phyloP scores from a whole-genome alignment of 1,140 invertebrate genomes.

The Propsilocerus akamusi region DNA sequence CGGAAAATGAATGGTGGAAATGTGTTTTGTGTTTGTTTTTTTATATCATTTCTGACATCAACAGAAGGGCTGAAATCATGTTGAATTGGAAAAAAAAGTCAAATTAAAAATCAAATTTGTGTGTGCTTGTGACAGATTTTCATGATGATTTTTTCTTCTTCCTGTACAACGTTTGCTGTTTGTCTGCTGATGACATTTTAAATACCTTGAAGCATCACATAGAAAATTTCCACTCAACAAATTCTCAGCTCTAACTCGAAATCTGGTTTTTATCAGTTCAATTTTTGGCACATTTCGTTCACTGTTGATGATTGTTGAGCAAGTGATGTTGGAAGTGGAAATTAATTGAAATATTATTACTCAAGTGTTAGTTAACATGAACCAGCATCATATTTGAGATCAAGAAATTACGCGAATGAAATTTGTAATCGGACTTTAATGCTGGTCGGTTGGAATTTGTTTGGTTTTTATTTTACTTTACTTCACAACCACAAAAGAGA shows the following conservation, averaged over 20 bases:
- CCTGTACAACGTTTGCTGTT: background rate
- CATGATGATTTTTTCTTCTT: background rate
- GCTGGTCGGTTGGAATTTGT: background rate
- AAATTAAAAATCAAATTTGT: background rate
- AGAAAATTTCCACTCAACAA: background rate
- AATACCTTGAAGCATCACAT: background rate
- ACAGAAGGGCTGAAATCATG: background rate
- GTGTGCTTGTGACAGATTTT: background rate
- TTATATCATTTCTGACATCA: background rate
- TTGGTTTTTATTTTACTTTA: background rate
- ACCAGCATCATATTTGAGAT: background rate
- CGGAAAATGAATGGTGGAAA: background rate
- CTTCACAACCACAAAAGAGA: background rate
- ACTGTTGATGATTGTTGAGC: background rate
- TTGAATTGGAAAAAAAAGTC: background rate
- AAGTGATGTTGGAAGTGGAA: background rate
- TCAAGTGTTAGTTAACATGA: constrained; percentile 2
- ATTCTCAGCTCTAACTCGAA: background rate
- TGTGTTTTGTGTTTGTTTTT: background rate
- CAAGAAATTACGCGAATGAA: background rate
- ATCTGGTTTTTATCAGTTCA: background rate
- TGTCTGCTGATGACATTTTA: background rate
- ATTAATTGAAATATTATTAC: background rate
- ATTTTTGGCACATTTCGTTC: background rate
- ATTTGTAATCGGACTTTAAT: background rate